phyloP scores from a whole-genome alignment of 2,797 vertebrate genomes.

The Pseudopleuronectes americanus region DNA sequence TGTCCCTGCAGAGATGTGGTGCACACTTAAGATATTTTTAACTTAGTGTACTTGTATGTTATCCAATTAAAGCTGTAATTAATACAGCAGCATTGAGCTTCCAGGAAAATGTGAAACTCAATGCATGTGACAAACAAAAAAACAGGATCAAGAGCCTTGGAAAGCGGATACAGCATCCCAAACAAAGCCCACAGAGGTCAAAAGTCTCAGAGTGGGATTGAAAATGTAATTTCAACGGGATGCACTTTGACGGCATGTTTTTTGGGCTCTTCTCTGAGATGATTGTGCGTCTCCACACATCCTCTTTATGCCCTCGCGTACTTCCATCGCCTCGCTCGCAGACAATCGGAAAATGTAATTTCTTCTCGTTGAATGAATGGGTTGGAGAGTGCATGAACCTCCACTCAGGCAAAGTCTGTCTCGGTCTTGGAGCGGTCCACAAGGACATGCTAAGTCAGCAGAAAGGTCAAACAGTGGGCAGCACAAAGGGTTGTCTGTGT shows the following conservation, averaged over 20 bases:
- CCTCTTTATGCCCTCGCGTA: slow-evolving; percentile 35
- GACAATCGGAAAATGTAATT: slow-evolving; percentile 72
- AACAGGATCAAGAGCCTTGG: not conserved
- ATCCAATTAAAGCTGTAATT: slow-evolving; percentile 75
- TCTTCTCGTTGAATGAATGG: slow-evolving; percentile 60
- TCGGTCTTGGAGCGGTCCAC: slow-evolving; percentile 52
- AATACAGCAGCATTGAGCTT: slow-evolving; percentile 66
- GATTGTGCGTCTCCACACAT: slow-evolving; percentile 45
- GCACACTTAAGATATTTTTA: slow-evolving; percentile 75
- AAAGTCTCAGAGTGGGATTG: slow-evolving; percentile 35
- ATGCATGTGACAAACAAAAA: slow-evolving; percentile 50
- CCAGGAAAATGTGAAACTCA: slow-evolving; percentile 47
- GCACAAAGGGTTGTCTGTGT: slow-evolving; percentile 35
- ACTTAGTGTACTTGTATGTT: slow-evolving; percentile 61
- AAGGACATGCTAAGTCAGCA: slow-evolving; percentile 69
- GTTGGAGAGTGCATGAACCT: slow-evolving; percentile 47
- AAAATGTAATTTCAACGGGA: slow-evolving; percentile 43
- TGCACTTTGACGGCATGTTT: slow-evolving; percentile 46
- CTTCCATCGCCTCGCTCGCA: slow-evolving; percentile 53
- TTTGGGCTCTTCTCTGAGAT: slow-evolving; percentile 14
- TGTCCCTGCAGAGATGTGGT: slow-evolving; percentile 75
- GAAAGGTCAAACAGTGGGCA: slow-evolving; percentile 58
- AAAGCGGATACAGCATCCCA: slow-evolving; percentile 1
- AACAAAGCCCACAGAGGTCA: slow-evolving; percentile 34
- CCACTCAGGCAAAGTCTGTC: slow-evolving; percentile 50